Evolutionary conservation across 53 echinoderm and acorn worm genomes (phyloP), one percentile per base, ranked within the genome.

Genomic region (Arbacia lixula): DNA sequence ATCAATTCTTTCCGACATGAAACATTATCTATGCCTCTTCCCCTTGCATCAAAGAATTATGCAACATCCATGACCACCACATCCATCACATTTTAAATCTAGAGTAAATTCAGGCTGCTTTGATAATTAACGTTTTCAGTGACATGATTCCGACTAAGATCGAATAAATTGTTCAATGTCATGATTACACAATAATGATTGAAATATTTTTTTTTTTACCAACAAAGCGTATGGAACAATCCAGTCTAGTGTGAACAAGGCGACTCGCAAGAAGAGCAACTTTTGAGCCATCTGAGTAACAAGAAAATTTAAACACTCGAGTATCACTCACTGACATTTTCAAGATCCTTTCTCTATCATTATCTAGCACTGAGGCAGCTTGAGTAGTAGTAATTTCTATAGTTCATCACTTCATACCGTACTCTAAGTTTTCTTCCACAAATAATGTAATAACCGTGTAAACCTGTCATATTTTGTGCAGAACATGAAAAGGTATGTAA

Each of bases 351-450:
- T n/a, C n/a, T 66, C 66, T 66, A 11, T 21, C 9, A 36, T n/a
- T n/a, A n/a, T 66, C 37, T 35, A 66, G 66, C 66, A 66, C 66
- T 66, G 66, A 66, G 66, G 66, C 66, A 66, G 66, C 66, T 66
- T 66, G 66, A 36, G 66, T 66, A 66, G 36, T 37, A 66, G 21
- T n/a, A n/a, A n/a, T 66, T 36, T 32, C 33, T 36, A 66, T 22
- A 14, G 38, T 66, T 22, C 36, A 26, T 30, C 21, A 66, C 37
- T 37, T 66, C 36, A 66, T 32, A n/a, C n/a, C 31, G 34, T 62
- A 66, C 20, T 21, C 36, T 62, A 66, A 17, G 36, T 66, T 66
- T 63, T 21, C 38, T 36, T 37, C 66, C 66, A 37, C 36, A 37
- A 37, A 35, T 39, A 2, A 66, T 66, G 36, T n/a, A n/a, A n/a